Percentiles rank a stretch among this genome's conserved stretches.
phyloP scores from a whole-genome alignment of 2,888 invertebrate species.

The Molanna angustata region DNA sequence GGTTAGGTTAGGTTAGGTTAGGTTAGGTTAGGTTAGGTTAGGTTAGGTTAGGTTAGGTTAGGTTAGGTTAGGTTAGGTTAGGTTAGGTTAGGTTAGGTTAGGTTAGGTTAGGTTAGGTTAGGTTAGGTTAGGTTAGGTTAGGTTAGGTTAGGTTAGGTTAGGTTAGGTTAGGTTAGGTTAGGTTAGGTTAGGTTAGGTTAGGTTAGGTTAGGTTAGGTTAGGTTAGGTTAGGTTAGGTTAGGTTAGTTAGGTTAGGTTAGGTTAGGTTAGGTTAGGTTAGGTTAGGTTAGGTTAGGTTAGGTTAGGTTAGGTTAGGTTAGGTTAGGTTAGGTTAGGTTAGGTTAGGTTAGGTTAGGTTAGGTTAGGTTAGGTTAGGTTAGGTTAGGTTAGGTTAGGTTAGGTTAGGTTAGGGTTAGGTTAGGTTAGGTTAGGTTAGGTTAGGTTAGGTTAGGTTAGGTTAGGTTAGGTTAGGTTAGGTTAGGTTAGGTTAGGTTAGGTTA shows the following conservation, averaged over 20 bases:
- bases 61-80: conserved; percentile 16
- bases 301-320: conserved; percentile 29
- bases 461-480: no score
- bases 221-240: conserved; percentile 26
- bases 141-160: conserved; percentile 28
- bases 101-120: conserved; percentile 14
- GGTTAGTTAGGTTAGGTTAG: conserved; percentile 29
- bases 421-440: no score
- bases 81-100: conserved; percentile 19
- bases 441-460: no score
- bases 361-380: conserved; percentile 30
- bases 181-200: conserved; percentile 30
- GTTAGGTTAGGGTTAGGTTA: no score
- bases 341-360: conserved; percentile 25
- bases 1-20: conserved; percentile 26
- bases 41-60: conserved; percentile 22
- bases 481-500: no score
- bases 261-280: conserved; percentile 31
- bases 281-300: conserved; percentile 30
- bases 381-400: conserved; percentile 28
- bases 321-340: conserved; percentile 33
- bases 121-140: conserved; percentile 16
- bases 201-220: conserved; percentile 28
- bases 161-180: conserved; percentile 30
- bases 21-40: conserved; percentile 4